phyloP scores from a whole-genome alignment of 2,113 vertebrate species.

The Protobothrops mucrosquamatus region DNA sequence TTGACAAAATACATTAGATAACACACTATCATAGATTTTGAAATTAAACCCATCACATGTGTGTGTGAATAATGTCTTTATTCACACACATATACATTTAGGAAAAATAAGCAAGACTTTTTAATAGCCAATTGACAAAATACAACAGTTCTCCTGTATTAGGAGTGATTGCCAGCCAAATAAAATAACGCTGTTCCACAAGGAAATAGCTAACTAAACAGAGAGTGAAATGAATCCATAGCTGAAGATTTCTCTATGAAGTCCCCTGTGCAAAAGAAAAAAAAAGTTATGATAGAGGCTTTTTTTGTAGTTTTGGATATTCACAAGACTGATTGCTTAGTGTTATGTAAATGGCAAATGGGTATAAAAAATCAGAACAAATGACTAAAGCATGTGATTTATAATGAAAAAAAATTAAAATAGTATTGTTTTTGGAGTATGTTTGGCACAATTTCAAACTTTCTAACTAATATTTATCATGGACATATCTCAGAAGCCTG shows the following conservation, averaged over 20 bases:
- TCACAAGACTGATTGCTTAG: constrained; percentile 78
- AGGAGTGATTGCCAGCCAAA: constrained; percentile 78
- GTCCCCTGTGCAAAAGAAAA: constrained; percentile 73
- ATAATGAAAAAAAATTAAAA: constrained; percentile 62
- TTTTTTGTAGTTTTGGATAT: constrained; percentile 82
- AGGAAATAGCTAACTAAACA: constrained; percentile 89
- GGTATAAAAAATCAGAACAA: constrained; percentile 55
- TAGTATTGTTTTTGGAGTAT: constrained; percentile 2
- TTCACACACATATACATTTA: constrained; percentile 47
- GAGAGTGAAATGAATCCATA: constrained; percentile 80
- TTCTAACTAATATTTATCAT: background rate
- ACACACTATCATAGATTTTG: constrained; percentile 43
- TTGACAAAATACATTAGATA: constrained; percentile 50
- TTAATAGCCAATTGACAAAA: constrained; percentile 72
- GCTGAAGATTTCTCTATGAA: constrained; percentile 77
- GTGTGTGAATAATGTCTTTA: constrained; percentile 33
- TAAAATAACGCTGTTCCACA: constrained; percentile 84
- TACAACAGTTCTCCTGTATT: constrained; percentile 89
- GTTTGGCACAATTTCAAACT: constrained; percentile 23
- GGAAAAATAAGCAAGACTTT: constrained; percentile 84
- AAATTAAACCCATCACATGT: constrained; percentile 50
- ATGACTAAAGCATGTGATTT: constrained; percentile 67
- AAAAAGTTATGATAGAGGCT: constrained; percentile 72
- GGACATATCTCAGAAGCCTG: background rate
- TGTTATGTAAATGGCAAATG: constrained; percentile 80